Conservation (phyloP, 2,113 vertebrate genomes). For the Opisthocomus hoazin region DNA sequence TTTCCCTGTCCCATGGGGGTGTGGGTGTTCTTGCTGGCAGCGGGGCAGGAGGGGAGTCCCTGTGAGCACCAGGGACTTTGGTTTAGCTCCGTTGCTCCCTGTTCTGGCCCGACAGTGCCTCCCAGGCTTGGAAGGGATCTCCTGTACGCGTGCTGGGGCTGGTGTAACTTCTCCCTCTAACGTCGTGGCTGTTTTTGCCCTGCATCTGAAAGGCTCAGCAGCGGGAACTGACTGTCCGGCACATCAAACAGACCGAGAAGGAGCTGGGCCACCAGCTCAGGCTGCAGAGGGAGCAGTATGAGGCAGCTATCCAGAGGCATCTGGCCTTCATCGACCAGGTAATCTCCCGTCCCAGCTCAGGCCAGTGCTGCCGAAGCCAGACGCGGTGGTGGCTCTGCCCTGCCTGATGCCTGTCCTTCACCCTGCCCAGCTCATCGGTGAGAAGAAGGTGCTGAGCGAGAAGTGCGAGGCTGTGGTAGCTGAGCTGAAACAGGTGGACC, state of each 20-base stretch:
- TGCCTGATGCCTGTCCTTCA: not conserved
- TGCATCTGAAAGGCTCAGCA: slow-evolving; percentile 80
- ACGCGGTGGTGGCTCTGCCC: not conserved
- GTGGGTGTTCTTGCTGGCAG: not conserved
- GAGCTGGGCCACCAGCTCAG: slow-evolving; percentile 81
- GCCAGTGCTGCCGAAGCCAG: not conserved
- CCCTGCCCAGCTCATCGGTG: slow-evolving; percentile 83
- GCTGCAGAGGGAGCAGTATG: slow-evolving; percentile 89
- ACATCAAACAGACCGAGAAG: slow-evolving; percentile 84
- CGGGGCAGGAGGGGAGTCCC: not conserved
- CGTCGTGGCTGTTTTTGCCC: not conserved
- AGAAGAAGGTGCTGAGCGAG: slow-evolving; percentile 88
- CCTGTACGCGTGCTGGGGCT: not conserved
- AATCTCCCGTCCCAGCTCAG: rapidly evolving
- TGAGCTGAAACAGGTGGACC: slow-evolving; percentile 87
- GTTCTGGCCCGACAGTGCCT: not conserved
- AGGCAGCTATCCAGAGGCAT: slow-evolving; percentile 89
- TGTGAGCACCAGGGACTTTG: not conserved
- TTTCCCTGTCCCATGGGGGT: rapidly evolving
- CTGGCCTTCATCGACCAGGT: slow-evolving; percentile 95
- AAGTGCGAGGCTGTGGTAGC: slow-evolving; percentile 84
- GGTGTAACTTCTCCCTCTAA: not conserved
- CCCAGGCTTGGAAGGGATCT: not conserved
- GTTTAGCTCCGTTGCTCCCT: not conserved
- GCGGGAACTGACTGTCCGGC: slow-evolving; percentile 80